Conservation (phyloP, 2,797 vertebrate genomes). For the Danio kyathit region DNA sequence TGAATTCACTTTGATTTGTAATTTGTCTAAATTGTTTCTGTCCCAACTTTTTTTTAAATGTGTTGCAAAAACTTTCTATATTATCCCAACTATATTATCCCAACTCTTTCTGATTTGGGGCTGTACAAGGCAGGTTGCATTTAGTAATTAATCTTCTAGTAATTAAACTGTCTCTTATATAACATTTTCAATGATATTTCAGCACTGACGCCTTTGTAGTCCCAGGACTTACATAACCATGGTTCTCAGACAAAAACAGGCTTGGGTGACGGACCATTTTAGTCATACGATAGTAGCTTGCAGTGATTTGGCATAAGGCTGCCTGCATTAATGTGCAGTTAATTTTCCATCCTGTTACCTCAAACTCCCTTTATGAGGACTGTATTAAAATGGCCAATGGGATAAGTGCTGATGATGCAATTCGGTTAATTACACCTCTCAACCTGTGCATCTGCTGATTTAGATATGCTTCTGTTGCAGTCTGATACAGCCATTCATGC, state of each 20-base stretch:
- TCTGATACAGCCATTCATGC: conserved; percentile 68
- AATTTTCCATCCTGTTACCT: conserved; percentile 69
- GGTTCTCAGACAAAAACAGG: conserved; percentile 43
- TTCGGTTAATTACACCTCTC: conserved; percentile 74
- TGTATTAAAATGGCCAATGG: conserved; percentile 67
- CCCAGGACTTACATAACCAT: conserved; percentile 29
- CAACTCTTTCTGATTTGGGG: too few relatives aligned
- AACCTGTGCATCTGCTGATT: conserved; percentile 75
- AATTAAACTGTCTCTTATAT: too few relatives aligned
- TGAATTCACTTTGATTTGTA: too few relatives aligned
- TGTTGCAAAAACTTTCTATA: too few relatives aligned
- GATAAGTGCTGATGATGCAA: conserved; percentile 69
- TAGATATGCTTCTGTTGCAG: conserved; percentile 73
- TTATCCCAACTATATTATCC: too few relatives aligned
- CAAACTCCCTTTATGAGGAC: conserved; percentile 71
- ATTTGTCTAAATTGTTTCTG: too few relatives aligned
- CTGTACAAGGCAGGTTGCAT: too few relatives aligned
- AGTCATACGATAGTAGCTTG: conserved; percentile 49
- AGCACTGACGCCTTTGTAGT: not conserved
- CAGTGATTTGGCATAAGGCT: conserved; percentile 63
- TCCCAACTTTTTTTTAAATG: too few relatives aligned
- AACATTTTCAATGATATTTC: too few relatives aligned
- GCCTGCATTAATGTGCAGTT: conserved; percentile 65
- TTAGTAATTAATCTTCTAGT: too few relatives aligned
- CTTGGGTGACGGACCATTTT: conserved; percentile 24